Conservation (phyloP, 2,797 vertebrate species). For the Hippopotamyrus pictus region DNA sequence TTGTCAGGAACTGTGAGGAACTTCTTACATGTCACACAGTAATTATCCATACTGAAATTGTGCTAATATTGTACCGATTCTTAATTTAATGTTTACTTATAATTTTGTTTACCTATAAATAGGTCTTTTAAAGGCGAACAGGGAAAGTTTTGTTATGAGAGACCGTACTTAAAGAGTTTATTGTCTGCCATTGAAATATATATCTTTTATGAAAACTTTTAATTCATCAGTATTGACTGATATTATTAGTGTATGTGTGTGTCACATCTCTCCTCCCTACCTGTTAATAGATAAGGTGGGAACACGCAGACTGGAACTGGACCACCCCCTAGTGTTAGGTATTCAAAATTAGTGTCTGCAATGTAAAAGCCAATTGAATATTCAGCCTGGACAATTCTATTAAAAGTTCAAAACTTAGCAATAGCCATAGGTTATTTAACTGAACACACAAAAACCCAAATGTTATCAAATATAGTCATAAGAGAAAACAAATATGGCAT, state of each 20-base stretch:
- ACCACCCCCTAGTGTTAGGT: constrained; percentile 33
- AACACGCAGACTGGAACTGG: constrained; percentile 19
- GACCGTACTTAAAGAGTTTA: neutral
- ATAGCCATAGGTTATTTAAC: neutral
- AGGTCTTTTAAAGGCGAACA: neutral
- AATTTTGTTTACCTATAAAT: neutral
- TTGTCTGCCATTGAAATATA: neutral
- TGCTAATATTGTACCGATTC: neutral
- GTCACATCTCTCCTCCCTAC: neutral
- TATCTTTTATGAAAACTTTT: neutral
- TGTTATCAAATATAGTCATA: neutral
- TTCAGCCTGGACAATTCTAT: neutral
- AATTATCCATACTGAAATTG: neutral
- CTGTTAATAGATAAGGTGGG: neutral
- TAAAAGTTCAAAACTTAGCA: neutral
- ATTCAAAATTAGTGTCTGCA: constrained; percentile 3
- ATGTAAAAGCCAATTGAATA: neutral
- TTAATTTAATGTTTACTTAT: neutral
- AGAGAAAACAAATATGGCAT: neutral
- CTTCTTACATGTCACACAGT: neutral
- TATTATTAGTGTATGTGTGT: neutral
- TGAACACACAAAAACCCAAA: neutral
- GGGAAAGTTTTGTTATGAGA: neutral
- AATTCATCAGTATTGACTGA: neutral
- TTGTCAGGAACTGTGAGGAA: neutral